phyloP scores from a whole-genome alignment of 2,888 invertebrate genomes.

The Eupsilia transversa region DNA sequence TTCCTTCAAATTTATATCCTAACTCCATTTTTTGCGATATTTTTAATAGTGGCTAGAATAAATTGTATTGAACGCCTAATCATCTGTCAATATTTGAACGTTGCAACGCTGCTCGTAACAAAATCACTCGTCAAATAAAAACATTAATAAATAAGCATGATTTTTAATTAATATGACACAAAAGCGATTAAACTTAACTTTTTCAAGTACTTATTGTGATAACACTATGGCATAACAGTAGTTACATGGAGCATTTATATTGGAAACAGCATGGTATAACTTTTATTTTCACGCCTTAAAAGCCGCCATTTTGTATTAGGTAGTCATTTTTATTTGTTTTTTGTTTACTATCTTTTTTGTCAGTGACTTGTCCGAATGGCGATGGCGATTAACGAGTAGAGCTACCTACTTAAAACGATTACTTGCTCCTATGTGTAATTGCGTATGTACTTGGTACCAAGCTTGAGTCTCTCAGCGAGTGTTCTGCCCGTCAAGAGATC shows the following conservation, averaged over 20 bases:
- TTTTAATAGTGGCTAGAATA: not conserved
- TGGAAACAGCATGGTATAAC: not conserved
- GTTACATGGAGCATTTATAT: constrained; percentile 30
- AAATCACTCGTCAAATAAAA: constrained; percentile 36
- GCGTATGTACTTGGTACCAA: too few relatives aligned
- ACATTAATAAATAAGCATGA: constrained; percentile 59
- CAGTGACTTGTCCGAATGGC: not conserved
- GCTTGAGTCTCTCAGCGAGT: not conserved
- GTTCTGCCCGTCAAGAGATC: not conserved
- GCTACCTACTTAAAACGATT: not conserved
- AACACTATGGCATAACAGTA: constrained; percentile 59
- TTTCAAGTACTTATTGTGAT: constrained; percentile 60
- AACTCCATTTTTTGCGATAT: not conserved
- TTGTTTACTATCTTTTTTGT: too few relatives aligned
- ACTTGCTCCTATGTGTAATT: too few relatives aligned
- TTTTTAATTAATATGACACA: constrained; percentile 67
- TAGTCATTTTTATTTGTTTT: too few relatives aligned
- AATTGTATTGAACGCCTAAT: not conserved
- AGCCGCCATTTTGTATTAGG: too few relatives aligned
- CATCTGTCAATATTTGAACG: not conserved
- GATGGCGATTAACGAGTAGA: not conserved
- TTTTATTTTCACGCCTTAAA: constrained; percentile 5
- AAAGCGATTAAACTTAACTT: constrained; percentile 65
- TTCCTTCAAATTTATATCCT: not conserved
- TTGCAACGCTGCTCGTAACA: constrained; percentile 41